Conservation (phyloP, 1,140 invertebrate genomes). For the Pseudomyrmex sp. region DNA sequence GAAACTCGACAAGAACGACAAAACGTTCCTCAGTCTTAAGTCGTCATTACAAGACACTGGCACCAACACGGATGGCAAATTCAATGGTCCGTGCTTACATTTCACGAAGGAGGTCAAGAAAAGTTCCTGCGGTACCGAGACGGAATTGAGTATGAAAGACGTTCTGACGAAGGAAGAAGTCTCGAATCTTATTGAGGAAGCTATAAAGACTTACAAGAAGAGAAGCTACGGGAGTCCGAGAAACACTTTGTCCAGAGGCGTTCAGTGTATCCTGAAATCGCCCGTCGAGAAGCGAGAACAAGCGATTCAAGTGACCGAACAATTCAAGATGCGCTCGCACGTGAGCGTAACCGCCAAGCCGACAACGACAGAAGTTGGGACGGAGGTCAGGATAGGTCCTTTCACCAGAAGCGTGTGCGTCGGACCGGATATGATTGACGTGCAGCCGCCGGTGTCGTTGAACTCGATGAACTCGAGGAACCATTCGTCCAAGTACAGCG, state of each 20-base stretch:
- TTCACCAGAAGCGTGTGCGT: slow-evolving; percentile 76
- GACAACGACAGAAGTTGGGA: slow-evolving; percentile 78
- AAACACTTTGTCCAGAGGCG: slow-evolving; percentile 64
- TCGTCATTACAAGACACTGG: slow-evolving; percentile 68
- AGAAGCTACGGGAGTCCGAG: slow-evolving; percentile 41
- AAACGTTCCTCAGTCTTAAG: not conserved
- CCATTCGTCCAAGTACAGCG: slow-evolving; percentile 81
- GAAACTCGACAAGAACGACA: not conserved
- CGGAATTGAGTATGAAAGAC: slow-evolving; percentile 74
- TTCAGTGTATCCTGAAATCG: slow-evolving; percentile 56
- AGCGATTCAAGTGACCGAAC: slow-evolving; percentile 79
- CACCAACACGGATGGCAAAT: slow-evolving; percentile 61
- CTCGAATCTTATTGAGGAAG: slow-evolving; percentile 71
- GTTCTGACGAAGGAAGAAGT: slow-evolving; percentile 74
- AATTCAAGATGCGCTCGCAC: slow-evolving; percentile 78
- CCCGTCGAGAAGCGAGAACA: slow-evolving; percentile 75
- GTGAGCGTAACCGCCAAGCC: slow-evolving; percentile 83
- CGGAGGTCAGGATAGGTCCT: slow-evolving; percentile 71
- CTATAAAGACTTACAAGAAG: slow-evolving; percentile 72
- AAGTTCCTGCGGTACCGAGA: slow-evolving; percentile 69
- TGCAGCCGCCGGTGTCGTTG: slow-evolving; percentile 72
- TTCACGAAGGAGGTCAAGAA: slow-evolving; percentile 57
- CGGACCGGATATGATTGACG: slow-evolving; percentile 75
- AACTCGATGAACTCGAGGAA: slow-evolving; percentile 80
- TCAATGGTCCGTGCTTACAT: slow-evolving; percentile 59